phyloP scores from a whole-genome alignment of 1,140 invertebrate genomes.

The Cyclargus thomasi region DNA sequence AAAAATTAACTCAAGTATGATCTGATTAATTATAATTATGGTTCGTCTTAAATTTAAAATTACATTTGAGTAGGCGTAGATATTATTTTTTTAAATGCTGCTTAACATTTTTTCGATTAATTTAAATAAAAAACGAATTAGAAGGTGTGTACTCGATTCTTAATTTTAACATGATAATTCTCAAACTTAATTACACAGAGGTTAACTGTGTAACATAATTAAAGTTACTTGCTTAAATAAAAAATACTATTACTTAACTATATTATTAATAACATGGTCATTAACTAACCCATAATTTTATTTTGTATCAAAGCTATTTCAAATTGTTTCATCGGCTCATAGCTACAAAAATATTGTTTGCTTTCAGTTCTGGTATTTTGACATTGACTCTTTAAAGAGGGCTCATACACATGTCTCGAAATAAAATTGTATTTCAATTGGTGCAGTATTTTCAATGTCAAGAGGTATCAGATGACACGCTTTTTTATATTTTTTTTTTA shows the following conservation, averaged over 20 bases:
- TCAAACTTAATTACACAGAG: neutral
- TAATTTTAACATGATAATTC: too few relatives aligned
- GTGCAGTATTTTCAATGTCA: too few relatives aligned
- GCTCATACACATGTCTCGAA: too few relatives aligned
- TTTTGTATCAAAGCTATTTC: too few relatives aligned
- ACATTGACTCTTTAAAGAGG: too few relatives aligned
- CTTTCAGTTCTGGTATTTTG: too few relatives aligned
- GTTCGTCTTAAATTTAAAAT: neutral
- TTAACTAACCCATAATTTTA: neutral
- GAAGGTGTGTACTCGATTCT: neutral
- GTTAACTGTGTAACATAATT: neutral
- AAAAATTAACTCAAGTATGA: neutral
- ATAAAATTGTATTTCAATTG: too few relatives aligned
- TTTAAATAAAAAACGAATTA: conserved; percentile 1
- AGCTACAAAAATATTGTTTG: too few relatives aligned
- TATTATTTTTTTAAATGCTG: neutral
- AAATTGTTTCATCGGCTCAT: too few relatives aligned
- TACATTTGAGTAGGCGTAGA: neutral
- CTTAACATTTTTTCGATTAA: neutral
- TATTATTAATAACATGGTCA: neutral
- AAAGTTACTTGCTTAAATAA: neutral
- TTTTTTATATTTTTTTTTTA: too few relatives aligned
- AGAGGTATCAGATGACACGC: too few relatives aligned
- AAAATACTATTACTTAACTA: neutral
- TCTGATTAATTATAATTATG: neutral